Base-by-base conservation (phyloP, 1,140 invertebrate genomes). In the Liolophura sinensis region DNA sequence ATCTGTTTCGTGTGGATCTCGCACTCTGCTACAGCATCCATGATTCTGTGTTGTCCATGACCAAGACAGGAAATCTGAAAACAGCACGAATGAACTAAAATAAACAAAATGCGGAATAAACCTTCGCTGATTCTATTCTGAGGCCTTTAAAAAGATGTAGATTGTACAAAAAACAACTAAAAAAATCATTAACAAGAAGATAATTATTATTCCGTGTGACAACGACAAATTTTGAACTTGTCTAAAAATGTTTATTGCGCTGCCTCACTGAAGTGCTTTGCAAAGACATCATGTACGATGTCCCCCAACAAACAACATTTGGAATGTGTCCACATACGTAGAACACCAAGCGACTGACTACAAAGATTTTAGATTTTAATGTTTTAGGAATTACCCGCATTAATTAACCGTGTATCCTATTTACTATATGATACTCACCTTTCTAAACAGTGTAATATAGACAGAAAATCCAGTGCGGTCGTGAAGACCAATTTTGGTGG, bases 1-100 rank as follows among this genome's bases (percentile, higher is more conserved):
- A 76, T 72, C 59, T 72, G 66, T 54, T 73, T 75, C 40, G 76
- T 74, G 52, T 75, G 72, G 55, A 79, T 76, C 70, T 83, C 82
- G 71, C 82, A 81, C 72, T 83, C 82, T 0, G 76, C 73, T 1
- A 83, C 75, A 12, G 82, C 80, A 64, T 83, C 80, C 77, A 82
- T 78, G 14, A 83, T 71, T 24, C 81, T 64, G 61, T 82, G 77
- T 6, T 75, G 57, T 24, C 80, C 78, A 72, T 81, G 74, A 48
- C 82, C 82, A 12, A 83, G 71, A 56, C 79, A 83, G 0, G 82
- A 82, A 56, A 83, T 80, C 82, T 83, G 61, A n/a, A 46, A 47
- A 20, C 31, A 63, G 67, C 51, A 60, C 48, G 47, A 25, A 15
- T 57, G 55, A 11, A 15, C 12, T 57, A 18, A 11, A 57, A 12